A percentile compares a stretch with the other conserved stretches of the same genome.
These are phyloP conservation scores for Trachelus troglodyta DNA, from an alignment of 2,888 invertebrate species.

Conservation along the genomic window DNA sequence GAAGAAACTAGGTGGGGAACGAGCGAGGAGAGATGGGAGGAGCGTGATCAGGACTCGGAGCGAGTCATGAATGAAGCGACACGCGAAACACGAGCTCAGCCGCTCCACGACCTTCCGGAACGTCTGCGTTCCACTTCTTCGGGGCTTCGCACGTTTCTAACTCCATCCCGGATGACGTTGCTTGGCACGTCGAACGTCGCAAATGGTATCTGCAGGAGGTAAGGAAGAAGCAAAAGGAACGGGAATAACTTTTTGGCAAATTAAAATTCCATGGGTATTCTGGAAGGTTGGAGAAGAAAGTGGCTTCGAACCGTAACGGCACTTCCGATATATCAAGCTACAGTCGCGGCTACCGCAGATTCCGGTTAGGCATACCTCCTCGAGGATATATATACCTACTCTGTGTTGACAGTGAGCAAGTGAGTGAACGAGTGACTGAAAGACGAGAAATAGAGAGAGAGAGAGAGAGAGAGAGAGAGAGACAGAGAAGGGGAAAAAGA, in stretches of 20 bases:
- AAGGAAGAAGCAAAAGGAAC: background rate
- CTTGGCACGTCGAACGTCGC: background rate
- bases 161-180: background rate
- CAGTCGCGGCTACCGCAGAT: background rate
- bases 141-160: constrained; percentile 1
- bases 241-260: background rate
- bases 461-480: constrained; percentile 5
- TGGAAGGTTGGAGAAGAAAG: background rate
- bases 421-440: background rate
- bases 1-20: constrained; percentile 15
- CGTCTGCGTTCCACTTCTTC: constrained; percentile 44
- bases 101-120: constrained; percentile 49
- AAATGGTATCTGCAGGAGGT: background rate
- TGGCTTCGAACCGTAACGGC: background rate
- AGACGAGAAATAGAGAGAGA: constrained; percentile 1
- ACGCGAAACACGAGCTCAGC: constrained; percentile 31
- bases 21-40: constrained; percentile 22
- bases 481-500: background rate
- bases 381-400: background rate
- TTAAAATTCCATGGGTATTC: background rate
- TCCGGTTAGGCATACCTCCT: background rate
- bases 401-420: background rate
- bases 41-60: constrained; percentile 32
- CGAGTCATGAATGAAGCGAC: constrained; percentile 42
- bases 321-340: background rate